Evolutionary conservation across 2,797 vertebrate genomes (phyloP).

Genomic region (Coregonus suidteri): DNA sequence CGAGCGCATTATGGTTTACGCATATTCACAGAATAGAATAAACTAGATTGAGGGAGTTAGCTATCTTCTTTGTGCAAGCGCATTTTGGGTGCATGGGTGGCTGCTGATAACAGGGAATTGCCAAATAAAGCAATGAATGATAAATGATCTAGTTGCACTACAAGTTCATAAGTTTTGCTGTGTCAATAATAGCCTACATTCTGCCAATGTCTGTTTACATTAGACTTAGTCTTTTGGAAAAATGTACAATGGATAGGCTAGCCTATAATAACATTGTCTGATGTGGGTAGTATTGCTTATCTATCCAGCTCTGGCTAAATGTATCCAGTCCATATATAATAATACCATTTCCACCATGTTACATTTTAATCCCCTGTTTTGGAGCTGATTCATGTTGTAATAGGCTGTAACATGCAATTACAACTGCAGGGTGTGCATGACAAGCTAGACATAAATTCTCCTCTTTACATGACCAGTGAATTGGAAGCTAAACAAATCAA

Average conservation of each 20-base stretch:
- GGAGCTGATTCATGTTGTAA: too few relatives aligned
- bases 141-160: neutral
- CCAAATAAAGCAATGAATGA: too few relatives aligned
- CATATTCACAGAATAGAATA: neutral
- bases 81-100: neutral
- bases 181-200: neutral
- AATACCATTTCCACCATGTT: neutral
- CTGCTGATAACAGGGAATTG: too few relatives aligned
- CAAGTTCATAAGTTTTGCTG: neutral
- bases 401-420: too few relatives aligned
- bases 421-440: neutral
- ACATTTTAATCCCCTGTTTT: neutral
- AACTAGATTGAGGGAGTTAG: neutral
- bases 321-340: neutral
- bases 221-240: neutral
- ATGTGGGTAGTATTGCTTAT: neutral
- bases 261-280: neutral
- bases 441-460: neutral
- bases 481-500: too few relatives aligned
- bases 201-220: neutral
- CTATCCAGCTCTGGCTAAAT: neutral
- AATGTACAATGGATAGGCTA: neutral
- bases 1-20: neutral
- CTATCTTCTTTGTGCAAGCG: neutral
- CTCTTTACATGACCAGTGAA: neutral